These are phyloP conservation scores for Leuciscus waleckii DNA, from an alignment of 2,797 vertebrate species.

Conservation along the genomic window DNA sequence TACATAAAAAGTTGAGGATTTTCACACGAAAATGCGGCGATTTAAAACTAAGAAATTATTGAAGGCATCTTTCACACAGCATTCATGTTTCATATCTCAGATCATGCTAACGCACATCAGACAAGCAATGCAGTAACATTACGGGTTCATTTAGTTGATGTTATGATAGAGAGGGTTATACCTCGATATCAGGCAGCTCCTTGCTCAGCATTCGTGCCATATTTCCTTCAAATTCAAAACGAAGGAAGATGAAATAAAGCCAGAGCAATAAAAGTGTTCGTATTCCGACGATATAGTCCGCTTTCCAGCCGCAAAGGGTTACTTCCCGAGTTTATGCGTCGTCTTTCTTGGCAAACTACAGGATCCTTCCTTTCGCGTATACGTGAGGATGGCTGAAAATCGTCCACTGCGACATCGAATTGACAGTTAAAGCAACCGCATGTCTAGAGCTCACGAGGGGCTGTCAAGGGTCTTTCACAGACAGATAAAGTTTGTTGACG, in stretches of 20 bases:
- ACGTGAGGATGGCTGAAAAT: conserved; percentile 41
- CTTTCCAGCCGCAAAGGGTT: conserved; percentile 10
- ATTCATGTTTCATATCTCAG: background rate
- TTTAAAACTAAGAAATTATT: background rate
- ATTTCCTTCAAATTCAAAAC: conserved; percentile 24
- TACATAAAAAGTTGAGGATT: background rate
- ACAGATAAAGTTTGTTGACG: conserved; percentile 36
- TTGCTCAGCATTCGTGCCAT: conserved; percentile 82
- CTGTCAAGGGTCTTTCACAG: background rate
- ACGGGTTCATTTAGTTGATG: background rate
- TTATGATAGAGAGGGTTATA: conserved; percentile 64
- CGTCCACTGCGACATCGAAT: conserved; percentile 16
- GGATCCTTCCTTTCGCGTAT: conserved; percentile 42
- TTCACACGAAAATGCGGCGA: background rate
- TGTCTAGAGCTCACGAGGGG: background rate
- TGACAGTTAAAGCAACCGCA: conserved; percentile 16
- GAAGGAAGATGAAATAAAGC: background rate
- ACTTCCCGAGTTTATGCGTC: conserved; percentile 19
- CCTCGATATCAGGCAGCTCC: conserved; percentile 86
- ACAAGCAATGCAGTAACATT: background rate
- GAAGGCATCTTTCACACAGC: background rate
- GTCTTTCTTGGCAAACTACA: conserved; percentile 2
- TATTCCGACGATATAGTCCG: conserved; percentile 30
- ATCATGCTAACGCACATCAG: background rate
- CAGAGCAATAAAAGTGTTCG: conserved; percentile 25